These are phyloP conservation scores for Sebastiscus albofasciatus DNA, from an alignment of 2,797 vertebrate species.

Conservation along the genomic window DNA sequence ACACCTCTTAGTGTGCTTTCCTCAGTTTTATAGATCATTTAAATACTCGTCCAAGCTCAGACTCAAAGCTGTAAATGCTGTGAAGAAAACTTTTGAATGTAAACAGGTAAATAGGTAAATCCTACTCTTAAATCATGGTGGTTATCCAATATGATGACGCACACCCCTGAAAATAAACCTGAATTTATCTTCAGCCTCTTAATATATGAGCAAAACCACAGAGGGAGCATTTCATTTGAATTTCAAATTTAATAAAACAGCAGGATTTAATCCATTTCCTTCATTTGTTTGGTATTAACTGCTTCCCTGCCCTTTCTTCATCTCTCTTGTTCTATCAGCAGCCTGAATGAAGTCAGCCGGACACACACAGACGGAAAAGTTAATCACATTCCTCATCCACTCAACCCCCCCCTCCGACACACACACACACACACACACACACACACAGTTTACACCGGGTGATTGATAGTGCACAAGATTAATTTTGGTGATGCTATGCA, in stretches of 20 bases:
- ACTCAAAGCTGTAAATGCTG: not conserved
- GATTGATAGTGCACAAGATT: slow-evolving; percentile 89
- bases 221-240: slow-evolving; percentile 92
- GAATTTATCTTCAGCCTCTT: slow-evolving; percentile 13
- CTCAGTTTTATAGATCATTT: slow-evolving; percentile 9
- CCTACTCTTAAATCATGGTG: not conserved
- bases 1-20: slow-evolving; percentile 22
- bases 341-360: slow-evolving; percentile 88
- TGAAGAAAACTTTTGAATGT: not conserved
- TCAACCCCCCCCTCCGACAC: slow-evolving; percentile 69
- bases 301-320: slow-evolving; percentile 85
- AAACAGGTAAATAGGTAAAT: not conserved
- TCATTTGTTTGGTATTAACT: slow-evolving; percentile 95
- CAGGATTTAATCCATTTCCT: slow-evolving; percentile 93
- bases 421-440: slow-evolving; percentile 68
- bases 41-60: not conserved
- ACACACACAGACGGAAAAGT: slow-evolving; percentile 82
- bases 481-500: slow-evolving; percentile 86
- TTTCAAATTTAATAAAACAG: slow-evolving; percentile 96
- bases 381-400: slow-evolving; percentile 92
- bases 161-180: slow-evolving; percentile 16
- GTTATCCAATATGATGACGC: slow-evolving; percentile 8
- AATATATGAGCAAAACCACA: slow-evolving; percentile 70
- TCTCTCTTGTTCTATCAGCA: slow-evolving; percentile 63
- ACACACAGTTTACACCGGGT: slow-evolving; percentile 81